A percentile compares a stretch with the other conserved stretches of the same genome.
These are phyloP conservation scores for Ammodytes marinus DNA, from an alignment of 2,113 vertebrate genomes.

Conservation along the genomic window DNA sequence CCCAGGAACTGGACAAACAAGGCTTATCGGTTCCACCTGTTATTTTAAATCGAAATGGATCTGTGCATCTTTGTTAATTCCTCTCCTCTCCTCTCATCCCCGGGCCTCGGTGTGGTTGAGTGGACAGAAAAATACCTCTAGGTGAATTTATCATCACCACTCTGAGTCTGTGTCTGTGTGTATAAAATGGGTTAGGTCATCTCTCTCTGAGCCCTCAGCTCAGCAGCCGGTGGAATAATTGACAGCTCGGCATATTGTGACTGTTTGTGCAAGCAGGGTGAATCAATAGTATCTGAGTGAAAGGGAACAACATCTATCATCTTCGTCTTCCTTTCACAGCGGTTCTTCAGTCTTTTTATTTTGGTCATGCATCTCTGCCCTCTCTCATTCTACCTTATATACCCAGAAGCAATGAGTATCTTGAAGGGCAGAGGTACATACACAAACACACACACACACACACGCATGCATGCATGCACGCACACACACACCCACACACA, in stretches of 20 bases:
- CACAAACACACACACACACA: too few relatives aligned
- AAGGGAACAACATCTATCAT: conserved; percentile 50
- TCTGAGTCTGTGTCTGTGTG: conserved; percentile 27
- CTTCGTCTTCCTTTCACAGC: conserved; percentile 33
- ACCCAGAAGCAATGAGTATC: conserved; percentile 60
- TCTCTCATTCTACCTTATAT: conserved; percentile 13
- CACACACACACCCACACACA: too few relatives aligned
- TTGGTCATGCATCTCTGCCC: conserved; percentile 11
- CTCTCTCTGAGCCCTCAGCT: conserved; percentile 22
- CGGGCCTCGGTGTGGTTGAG: conserved; percentile 35
- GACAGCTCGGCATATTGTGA: conserved; percentile 41
- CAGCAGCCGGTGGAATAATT: conserved; percentile 38
- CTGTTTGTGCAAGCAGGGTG: conserved; percentile 41
- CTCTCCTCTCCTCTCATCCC: conserved; percentile 10
- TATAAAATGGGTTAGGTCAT: conserved; percentile 41
- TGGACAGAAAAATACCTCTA: conserved; percentile 41
- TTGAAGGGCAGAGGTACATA: conserved; percentile 75
- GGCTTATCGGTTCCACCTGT: conserved; percentile 22
- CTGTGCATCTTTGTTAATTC: conserved; percentile 25
- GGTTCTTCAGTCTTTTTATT: conserved; percentile 41
- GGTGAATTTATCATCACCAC: conserved; percentile 35
- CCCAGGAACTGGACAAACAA: conserved; percentile 53
- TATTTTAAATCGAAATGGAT: conserved; percentile 49
- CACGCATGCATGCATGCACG: too few relatives aligned
- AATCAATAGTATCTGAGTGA: conserved; percentile 62